These are phyloP conservation scores for Puffinus mauretanicus DNA, from an alignment of 2,113 vertebrate genomes.

Conservation along the genomic window DNA sequence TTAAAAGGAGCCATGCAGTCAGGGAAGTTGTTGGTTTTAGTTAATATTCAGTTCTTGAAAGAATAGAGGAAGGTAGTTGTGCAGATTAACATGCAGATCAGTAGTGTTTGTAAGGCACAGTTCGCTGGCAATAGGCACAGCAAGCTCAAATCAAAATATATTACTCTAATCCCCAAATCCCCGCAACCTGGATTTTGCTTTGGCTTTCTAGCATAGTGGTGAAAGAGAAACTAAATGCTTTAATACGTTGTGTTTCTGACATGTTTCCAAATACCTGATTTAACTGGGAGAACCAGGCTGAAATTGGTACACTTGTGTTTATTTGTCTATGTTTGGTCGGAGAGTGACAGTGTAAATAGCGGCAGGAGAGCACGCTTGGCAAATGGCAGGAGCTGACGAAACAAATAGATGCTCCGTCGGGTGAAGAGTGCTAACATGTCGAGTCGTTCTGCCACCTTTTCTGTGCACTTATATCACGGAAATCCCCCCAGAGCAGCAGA, in stretches of 20 bases:
- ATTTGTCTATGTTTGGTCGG: rapidly evolving
- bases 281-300: not conserved
- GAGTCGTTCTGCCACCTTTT: not conserved
- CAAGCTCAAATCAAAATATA: not conserved
- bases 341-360: not conserved
- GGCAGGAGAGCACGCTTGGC: not conserved
- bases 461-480: not conserved
- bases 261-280: not conserved
- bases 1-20: not conserved
- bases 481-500: not conserved
- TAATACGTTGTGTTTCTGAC: not conserved
- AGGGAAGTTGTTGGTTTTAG: not conserved
- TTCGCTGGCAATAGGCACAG: not conserved
- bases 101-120: not conserved
- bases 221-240: not conserved
- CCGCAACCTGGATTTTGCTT: not conserved
- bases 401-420: not conserved
- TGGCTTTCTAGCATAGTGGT: not conserved
- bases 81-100: not conserved
- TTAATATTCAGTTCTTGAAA: not conserved
- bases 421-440: not conserved
- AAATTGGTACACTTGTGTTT: not conserved
- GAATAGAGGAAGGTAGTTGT: not conserved
- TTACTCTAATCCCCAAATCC: not conserved
- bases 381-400: not conserved